Evolutionary conservation across 2,888 invertebrate species (phyloP).

Genomic region (Cosmia pyralina): DNA sequence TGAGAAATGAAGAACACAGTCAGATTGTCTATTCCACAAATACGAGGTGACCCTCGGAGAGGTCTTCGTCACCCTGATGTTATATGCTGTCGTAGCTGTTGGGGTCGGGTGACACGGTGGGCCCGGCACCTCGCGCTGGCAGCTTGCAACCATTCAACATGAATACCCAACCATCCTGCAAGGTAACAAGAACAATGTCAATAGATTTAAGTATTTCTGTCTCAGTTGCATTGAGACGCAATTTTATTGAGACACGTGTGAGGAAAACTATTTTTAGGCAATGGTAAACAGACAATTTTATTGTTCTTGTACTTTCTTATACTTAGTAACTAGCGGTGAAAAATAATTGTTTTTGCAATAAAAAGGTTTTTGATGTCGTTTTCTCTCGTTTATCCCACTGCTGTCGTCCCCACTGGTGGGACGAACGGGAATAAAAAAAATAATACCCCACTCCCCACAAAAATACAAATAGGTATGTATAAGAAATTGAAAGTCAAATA

Average conservation of each 20-base stretch:
- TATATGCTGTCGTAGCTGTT: slow-evolving; percentile 90
- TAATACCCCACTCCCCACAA: too few relatives aligned
- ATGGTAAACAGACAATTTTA: slow-evolving; percentile 3
- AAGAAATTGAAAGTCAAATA: too few relatives aligned
- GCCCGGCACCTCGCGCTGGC: slow-evolving; percentile 79
- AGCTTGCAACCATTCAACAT: slow-evolving; percentile 91
- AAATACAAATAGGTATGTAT: too few relatives aligned
- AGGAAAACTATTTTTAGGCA: slow-evolving; percentile 23
- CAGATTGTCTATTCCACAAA: slow-evolving; percentile 78
- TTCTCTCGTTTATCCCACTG: too few relatives aligned
- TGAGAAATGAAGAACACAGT: slow-evolving; percentile 45
- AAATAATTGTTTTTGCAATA: not conserved
- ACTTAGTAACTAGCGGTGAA: not conserved
- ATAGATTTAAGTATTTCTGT: slow-evolving; percentile 13
- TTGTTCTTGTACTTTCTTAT: not conserved
- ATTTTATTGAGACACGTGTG: slow-evolving; percentile 31
- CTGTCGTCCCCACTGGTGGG: too few relatives aligned
- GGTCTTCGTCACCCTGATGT: slow-evolving; percentile 79
- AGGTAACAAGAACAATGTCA: slow-evolving; percentile 57
- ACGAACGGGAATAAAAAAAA: too few relatives aligned
- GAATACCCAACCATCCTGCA: slow-evolving; percentile 92
- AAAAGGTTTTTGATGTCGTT: not conserved
- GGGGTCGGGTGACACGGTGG: slow-evolving; percentile 82
- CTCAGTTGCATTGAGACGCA: slow-evolving; percentile 18
- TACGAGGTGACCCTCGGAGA: slow-evolving; percentile 81